Percentiles rank a stretch among this genome's conserved stretches.
Conservation (phyloP, 2,888 invertebrate species). For the Euplagia quadripunctaria region DNA sequence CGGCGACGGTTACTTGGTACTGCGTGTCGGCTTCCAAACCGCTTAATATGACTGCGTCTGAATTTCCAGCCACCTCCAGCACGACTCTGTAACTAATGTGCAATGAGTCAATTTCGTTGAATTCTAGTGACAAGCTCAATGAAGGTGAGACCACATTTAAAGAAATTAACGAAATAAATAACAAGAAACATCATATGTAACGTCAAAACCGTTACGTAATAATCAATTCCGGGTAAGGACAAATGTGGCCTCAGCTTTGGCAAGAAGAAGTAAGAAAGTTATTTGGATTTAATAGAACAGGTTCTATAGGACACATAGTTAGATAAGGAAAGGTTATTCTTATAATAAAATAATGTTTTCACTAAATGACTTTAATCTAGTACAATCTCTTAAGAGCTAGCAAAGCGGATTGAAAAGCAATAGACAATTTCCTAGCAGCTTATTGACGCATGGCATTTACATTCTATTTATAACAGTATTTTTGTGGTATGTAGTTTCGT, state of each 20-base stretch:
- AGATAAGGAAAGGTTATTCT: not conserved
- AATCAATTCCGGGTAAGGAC: constrained; percentile 18
- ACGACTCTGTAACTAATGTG: constrained; percentile 97
- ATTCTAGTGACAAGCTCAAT: constrained; percentile 69
- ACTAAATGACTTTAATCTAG: not conserved
- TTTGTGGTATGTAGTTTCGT: not conserved
- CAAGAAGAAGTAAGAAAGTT: constrained; percentile 49
- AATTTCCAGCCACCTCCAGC: constrained; percentile 95
- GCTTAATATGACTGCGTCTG: constrained; percentile 94
- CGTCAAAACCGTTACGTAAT: not conserved
- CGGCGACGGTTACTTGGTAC: constrained; percentile 95
- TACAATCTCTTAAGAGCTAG: not conserved
- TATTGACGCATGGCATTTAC: not conserved
- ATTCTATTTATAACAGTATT: not conserved
- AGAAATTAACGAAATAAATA: constrained; percentile 40
- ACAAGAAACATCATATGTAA: not conserved
- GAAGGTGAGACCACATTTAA: constrained; percentile 64
- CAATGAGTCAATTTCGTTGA: constrained; percentile 88
- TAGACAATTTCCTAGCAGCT: not conserved
- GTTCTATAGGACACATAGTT: constrained; percentile 20
- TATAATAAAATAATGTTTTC: not conserved
- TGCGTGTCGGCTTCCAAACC: constrained; percentile 95
- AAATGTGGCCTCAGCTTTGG: constrained; percentile 44
- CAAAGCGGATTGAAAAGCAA: not conserved
- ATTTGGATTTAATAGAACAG: constrained; percentile 27